Conservation (phyloP, 1,140 invertebrate species). For the Oryctes rhinoceros region DNA sequence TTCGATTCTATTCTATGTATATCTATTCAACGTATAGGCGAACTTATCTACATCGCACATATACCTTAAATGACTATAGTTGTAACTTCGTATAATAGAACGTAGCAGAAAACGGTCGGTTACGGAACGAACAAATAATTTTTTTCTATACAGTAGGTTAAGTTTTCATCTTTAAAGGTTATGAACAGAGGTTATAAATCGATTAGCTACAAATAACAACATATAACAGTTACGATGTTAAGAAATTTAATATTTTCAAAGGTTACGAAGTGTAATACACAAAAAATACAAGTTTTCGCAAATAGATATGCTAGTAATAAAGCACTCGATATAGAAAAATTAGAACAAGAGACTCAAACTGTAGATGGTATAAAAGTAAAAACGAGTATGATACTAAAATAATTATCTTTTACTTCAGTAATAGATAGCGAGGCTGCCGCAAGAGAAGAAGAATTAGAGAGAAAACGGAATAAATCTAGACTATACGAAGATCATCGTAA, state of each 20-base stretch:
- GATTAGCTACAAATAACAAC: not conserved
- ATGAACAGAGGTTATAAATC: not conserved
- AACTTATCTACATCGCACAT: too few relatives aligned
- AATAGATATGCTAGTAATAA: not conserved
- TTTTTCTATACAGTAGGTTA: too few relatives aligned
- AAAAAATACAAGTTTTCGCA: not conserved
- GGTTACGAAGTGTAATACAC: not conserved
- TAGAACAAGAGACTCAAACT: conserved; percentile 48
- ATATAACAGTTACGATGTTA: not conserved
- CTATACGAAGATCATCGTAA: conserved; percentile 65
- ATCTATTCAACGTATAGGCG: too few relatives aligned
- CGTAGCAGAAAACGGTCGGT: too few relatives aligned
- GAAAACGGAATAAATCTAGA: conserved; percentile 69
- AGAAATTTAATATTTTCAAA: not conserved
- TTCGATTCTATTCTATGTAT: too few relatives aligned
- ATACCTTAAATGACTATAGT: too few relatives aligned
- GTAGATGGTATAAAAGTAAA: conserved; percentile 42
- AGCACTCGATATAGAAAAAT: conserved; percentile 51
- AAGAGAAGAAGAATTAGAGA: conserved; percentile 59
- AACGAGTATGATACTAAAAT: not conserved
- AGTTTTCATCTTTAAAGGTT: too few relatives aligned
- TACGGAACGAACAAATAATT: too few relatives aligned
- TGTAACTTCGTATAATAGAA: too few relatives aligned
- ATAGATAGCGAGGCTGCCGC: conserved; percentile 54
- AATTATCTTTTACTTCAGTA: conserved; percentile 46